These are phyloP conservation scores for Drepana falcataria DNA, from an alignment of 2,888 invertebrate genomes.

Conservation along the genomic window DNA sequence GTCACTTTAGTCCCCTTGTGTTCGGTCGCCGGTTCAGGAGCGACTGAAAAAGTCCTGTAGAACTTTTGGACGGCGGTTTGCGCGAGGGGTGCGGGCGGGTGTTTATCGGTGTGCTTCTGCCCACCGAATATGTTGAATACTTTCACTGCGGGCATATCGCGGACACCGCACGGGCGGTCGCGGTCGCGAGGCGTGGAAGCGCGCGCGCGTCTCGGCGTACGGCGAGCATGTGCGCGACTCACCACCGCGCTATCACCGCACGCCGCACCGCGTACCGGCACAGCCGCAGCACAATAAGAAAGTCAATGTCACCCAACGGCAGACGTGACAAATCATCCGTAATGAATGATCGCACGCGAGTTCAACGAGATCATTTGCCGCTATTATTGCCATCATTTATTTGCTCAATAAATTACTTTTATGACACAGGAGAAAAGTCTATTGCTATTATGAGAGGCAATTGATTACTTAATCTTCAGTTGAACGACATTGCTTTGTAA, in stretches of 20 bases:
- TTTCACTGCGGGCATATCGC: slow-evolving; percentile 78
- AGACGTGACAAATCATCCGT: slow-evolving; percentile 51
- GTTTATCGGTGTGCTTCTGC: slow-evolving; percentile 74
- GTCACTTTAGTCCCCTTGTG: slow-evolving; percentile 69
- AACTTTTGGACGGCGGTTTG: slow-evolving; percentile 69
- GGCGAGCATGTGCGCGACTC: slow-evolving; percentile 56
- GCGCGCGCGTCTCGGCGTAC: slow-evolving; percentile 71
- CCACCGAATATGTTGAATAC: slow-evolving; percentile 76
- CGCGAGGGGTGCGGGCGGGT: slow-evolving; percentile 49
- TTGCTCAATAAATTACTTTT: neutral
- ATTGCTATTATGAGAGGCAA: neutral
- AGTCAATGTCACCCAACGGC: slow-evolving; percentile 68
- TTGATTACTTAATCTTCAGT: neutral
- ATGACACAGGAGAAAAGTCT: neutral
- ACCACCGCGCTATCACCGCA: slow-evolving; percentile 31
- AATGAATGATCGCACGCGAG: slow-evolving; percentile 23
- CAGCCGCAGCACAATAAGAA: slow-evolving; percentile 60
- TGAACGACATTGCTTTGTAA: neutral
- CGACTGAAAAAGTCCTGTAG: slow-evolving; percentile 75
- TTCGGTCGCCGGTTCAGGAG: slow-evolving; percentile 54
- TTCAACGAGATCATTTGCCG: slow-evolving; percentile 9
- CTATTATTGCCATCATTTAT: neutral
- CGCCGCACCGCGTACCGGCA: slow-evolving; percentile 32
- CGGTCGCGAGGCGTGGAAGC: slow-evolving; percentile 63
- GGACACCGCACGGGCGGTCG: slow-evolving; percentile 59